These are phyloP conservation scores for Caenorhabditis afra DNA, from an alignment of 2,888 invertebrate species.

Conservation along the genomic window DNA sequence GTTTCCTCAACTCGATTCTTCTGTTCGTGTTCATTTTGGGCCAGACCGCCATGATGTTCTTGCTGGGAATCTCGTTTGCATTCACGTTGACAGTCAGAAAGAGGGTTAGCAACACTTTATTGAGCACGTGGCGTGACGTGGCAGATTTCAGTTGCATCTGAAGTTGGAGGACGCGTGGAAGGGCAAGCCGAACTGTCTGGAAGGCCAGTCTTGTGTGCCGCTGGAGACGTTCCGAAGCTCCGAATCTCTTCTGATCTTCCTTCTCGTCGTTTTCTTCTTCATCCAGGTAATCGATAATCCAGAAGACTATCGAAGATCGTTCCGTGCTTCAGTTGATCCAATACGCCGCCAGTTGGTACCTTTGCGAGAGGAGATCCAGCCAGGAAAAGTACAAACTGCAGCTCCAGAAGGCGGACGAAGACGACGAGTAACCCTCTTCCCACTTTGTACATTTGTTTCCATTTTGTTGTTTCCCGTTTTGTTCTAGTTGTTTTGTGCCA, in stretches of 20 bases:
- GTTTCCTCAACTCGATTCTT: conserved; percentile 57
- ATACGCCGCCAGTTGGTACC: conserved; percentile 47
- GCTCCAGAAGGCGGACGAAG: conserved; percentile 57
- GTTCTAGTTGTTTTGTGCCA: conserved; percentile 52
- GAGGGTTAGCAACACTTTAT: conserved; percentile 23
- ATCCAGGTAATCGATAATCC: conserved; percentile 35
- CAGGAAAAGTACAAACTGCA: conserved; percentile 58
- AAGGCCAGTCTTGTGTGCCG: conserved; percentile 36
- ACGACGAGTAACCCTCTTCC: conserved; percentile 43
- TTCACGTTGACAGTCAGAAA: conserved; percentile 62
- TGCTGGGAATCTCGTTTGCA: conserved; percentile 94
- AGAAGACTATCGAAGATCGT: not conserved
- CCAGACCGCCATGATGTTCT: conserved; percentile 95
- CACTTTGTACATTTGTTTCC: conserved; percentile 7
- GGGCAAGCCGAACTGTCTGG: conserved; percentile 33
- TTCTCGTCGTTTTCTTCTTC: conserved; percentile 36
- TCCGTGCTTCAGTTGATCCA: conserved; percentile 57
- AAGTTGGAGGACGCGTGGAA: conserved; percentile 53
- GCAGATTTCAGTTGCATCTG: conserved; percentile 41
- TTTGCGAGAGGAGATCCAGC: conserved; percentile 56
- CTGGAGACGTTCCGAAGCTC: conserved; percentile 47
- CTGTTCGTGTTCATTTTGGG: conserved; percentile 88
- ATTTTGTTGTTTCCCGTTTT: conserved; percentile 9
- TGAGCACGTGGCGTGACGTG: not conserved
- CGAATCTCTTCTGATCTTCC: conserved; percentile 46